Evolutionary conservation across 2,888 invertebrate species (phyloP).

Genomic region (Caenorhabditis macrosperma): DNA sequence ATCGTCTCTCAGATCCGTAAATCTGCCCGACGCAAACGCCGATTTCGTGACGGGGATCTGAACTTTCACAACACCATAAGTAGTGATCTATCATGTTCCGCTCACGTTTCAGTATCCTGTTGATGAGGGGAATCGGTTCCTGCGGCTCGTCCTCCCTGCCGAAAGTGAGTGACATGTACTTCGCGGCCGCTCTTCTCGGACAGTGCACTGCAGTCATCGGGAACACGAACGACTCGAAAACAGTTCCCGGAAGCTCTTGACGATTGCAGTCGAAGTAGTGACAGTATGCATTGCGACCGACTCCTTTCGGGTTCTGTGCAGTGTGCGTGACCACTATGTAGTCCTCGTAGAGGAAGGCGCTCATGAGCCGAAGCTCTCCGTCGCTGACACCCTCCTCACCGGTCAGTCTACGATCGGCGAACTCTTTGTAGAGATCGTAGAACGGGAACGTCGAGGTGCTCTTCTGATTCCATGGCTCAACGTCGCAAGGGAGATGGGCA

Average conservation of each 20-base stretch:
- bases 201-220: conserved; percentile 34
- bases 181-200: conserved; percentile 25
- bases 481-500: not conserved
- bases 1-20: conserved; percentile 19
- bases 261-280: conserved; percentile 35
- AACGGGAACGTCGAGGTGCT: conserved; percentile 15
- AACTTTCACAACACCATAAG: not conserved
- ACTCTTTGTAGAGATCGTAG: conserved; percentile 17
- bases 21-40: conserved; percentile 37
- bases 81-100: too few species aligned
- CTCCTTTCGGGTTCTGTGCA: conserved; percentile 33
- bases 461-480: conserved; percentile 22
- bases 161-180: conserved; percentile 33
- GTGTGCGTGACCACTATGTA: conserved; percentile 31
- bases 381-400: conserved; percentile 27
- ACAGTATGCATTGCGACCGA: conserved; percentile 16
- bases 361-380: conserved; percentile 24
- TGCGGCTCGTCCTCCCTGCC: not conserved
- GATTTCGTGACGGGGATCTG: conserved; percentile 31
- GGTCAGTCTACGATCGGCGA: not conserved
- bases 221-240: conserved; percentile 19
- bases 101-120: conserved; percentile 7
- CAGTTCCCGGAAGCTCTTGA: conserved; percentile 10
- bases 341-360: conserved; percentile 33
- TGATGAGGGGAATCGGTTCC: conserved; percentile 25